Base-by-base conservation (phyloP, 1,140 invertebrate genomes). In the Batillaria attramentaria region DNA sequence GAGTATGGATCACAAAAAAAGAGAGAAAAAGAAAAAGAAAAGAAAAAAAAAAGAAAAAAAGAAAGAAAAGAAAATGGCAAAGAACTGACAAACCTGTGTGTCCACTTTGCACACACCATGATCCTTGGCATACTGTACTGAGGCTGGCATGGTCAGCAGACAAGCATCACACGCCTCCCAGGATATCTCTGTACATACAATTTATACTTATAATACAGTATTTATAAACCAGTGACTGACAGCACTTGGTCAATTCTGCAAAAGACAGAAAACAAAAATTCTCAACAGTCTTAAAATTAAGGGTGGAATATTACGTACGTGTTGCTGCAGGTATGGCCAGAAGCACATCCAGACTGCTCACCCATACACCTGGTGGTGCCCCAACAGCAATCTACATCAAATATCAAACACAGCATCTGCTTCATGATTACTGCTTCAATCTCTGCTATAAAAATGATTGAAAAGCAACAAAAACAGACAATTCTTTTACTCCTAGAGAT, bases 281-380 rank as follows among this genome's bases (percentile, higher is more conserved):
- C 18, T 20, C 2, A 13, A 24, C 46, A 24, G 46, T 50, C n/a
- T 50, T 50, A 50, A 50, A 50, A 13, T 24, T 20, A 54, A 3
- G 37, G 35, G 39, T 5, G 28, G n/a, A 37, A 81, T 37, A 37
- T 62, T 16, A 72, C 79, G 77, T 78, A 90, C 88, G 86, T 82
- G 84, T 54, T 69, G 78, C 68, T 42, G 85, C 77, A 43, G 89
- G 85, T 20, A 90, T 72, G 20, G 82, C 83, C 16, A 92, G 80
- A 46, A 91, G 79, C 89, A 92, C 91, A 79, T 92, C 92, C 70
- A 91, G 92, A 84, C 91, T 92, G 80, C 89, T 89, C 8, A 92
- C 87, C 92, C 92, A 92, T n/a, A 92, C 84, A 68, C 92, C 92
- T 69, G 88, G 84, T 24, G 84, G 81, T 0, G 87, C 81, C 54